Percentiles rank a stretch among this genome's conserved stretches.
These are phyloP conservation scores for Chrysopilus asiliformis DNA, from an alignment of 2,888 invertebrate genomes.

Conservation along the genomic window DNA sequence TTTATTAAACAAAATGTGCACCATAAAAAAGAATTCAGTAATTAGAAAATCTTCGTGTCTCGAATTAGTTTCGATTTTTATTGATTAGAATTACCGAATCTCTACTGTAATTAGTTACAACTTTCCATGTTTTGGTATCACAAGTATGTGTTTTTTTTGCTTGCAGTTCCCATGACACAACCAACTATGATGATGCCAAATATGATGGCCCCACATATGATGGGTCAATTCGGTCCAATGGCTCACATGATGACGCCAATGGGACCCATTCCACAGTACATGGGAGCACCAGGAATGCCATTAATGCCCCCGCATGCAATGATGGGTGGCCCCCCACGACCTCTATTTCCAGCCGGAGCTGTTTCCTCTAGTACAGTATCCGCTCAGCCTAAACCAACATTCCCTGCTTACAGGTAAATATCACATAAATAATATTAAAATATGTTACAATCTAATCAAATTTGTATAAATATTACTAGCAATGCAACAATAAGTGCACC, in stretches of 20 bases:
- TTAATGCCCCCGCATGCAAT: conserved; percentile 42
- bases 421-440: background rate
- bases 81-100: no score
- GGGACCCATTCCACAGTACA: conserved; percentile 59
- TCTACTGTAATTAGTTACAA: background rate
- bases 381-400: conserved; percentile 56
- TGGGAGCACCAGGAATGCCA: conserved; percentile 48
- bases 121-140: background rate
- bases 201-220: conserved; percentile 42
- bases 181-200: conserved; percentile 49
- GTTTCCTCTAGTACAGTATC: conserved; percentile 43
- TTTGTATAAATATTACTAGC: conserved; percentile 30
- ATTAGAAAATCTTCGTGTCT: no score
- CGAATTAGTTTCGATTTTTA: background rate
- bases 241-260: conserved; percentile 51
- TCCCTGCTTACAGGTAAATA: conserved; percentile 60
- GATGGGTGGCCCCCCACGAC: conserved; percentile 51
- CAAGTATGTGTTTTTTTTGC: conserved; percentile 1
- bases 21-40: no score
- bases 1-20: no score
- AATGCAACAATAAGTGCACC: conserved; percentile 67
- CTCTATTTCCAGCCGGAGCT: conserved; percentile 71
- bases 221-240: conserved; percentile 46
- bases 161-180: conserved; percentile 37
- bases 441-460: conserved; percentile 2